phyloP scores from a whole-genome alignment of 2,888 invertebrate species.

The Epiperipatus broadwayi region DNA sequence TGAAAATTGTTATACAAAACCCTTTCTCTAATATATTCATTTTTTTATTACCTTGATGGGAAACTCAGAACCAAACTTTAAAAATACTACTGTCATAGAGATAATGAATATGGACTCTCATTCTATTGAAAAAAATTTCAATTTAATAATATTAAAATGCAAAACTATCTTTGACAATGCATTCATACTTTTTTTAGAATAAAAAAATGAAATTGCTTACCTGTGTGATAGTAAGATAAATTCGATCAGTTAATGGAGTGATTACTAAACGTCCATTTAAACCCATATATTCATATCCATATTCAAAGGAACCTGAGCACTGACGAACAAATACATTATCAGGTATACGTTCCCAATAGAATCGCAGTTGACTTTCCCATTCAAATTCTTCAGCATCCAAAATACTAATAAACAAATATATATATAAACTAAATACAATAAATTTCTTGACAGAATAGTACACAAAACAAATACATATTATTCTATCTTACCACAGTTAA shows the following conservation, averaged over 20 bases:
- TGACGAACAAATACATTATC: slow-evolving; percentile 64
- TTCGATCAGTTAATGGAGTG: slow-evolving; percentile 75
- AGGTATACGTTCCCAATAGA: slow-evolving; percentile 65
- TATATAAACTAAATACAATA: not conserved
- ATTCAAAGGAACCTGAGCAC: slow-evolving; percentile 61
- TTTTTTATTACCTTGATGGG: no score
- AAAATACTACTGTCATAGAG: no score
- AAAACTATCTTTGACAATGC: no score
- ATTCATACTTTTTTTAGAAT: no score
- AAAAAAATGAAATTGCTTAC: slow-evolving; percentile 19
- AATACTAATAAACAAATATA: slow-evolving; percentile 55
- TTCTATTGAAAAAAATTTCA: no score
- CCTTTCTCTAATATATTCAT: no score
- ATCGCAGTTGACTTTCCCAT: slow-evolving; percentile 80
- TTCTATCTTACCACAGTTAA: not conserved
- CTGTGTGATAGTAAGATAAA: slow-evolving; percentile 78
- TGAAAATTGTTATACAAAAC: no score
- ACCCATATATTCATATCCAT: slow-evolving; percentile 91
- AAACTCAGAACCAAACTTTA: no score
- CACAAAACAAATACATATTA: no score
- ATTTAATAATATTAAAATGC: no score
- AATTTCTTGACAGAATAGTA: not conserved
- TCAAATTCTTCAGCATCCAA: slow-evolving; percentile 66
- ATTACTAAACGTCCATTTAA: slow-evolving; percentile 73
- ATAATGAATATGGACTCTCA: no score